These are phyloP conservation scores for Uloborus diversus DNA, from an alignment of 1,140 invertebrate species.

Conservation along the genomic window DNA sequence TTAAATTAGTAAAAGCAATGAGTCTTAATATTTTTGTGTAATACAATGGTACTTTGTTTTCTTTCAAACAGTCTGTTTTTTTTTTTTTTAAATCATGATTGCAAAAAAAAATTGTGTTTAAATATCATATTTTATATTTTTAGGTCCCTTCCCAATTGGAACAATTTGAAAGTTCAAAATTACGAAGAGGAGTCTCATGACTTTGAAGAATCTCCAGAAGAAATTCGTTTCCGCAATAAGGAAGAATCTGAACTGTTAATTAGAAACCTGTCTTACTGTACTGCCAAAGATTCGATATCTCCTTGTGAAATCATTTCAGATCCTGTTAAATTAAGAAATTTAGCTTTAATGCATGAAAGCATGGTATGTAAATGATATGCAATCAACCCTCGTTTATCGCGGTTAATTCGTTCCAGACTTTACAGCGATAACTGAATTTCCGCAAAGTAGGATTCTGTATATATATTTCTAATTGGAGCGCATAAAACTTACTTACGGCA, in stretches of 20 bases:
- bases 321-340: slow-evolving; percentile 77
- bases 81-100: too few species aligned
- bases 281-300: slow-evolving; percentile 79
- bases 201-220: slow-evolving; percentile 71
- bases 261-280: slow-evolving; percentile 79
- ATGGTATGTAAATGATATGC: slow-evolving; percentile 69
- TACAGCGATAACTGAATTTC: too few species aligned
- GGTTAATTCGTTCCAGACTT: too few species aligned
- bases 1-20: too few species aligned
- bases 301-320: slow-evolving; percentile 85
- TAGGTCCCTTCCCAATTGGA: slow-evolving; percentile 85
- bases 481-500: too few species aligned
- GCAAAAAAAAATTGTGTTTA: slow-evolving; percentile 64
- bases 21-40: too few species aligned
- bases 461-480: too few species aligned
- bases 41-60: too few species aligned
- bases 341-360: slow-evolving; percentile 91
- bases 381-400: too few species aligned
- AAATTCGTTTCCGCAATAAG: slow-evolving; percentile 81
- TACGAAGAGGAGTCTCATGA: slow-evolving; percentile 20
- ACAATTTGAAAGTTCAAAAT: slow-evolving; percentile 69
- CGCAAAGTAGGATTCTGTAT: too few species aligned
- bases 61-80: too few species aligned
- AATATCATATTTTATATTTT: slow-evolving; percentile 50
- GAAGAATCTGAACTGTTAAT: slow-evolving; percentile 92